Conservation (phyloP, 2,113 vertebrate genomes). For the Tyto alba region DNA sequence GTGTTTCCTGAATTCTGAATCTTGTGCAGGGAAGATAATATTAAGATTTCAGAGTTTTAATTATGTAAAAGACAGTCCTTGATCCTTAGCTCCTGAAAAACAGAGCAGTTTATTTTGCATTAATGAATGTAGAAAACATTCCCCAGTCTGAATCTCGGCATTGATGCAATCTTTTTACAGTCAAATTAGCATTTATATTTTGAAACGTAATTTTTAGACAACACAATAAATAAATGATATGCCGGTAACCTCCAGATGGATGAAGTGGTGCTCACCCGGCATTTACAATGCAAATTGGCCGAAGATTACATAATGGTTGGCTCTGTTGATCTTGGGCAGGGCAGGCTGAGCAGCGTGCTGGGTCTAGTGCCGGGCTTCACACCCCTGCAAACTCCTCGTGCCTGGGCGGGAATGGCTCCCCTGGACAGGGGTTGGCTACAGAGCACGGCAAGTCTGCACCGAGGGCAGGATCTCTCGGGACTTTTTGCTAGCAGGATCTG, state of each 20-base stretch:
- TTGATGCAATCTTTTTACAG: not conserved
- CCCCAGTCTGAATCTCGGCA: not conserved
- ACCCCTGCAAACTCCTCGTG: not conserved
- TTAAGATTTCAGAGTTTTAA: constrained; percentile 54
- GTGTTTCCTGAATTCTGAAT: constrained; percentile 42
- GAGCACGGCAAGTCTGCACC: not conserved
- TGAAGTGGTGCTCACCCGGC: rapidly evolving
- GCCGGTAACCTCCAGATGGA: not conserved
- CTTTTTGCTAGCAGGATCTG: not conserved
- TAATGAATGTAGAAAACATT: constrained; percentile 34
- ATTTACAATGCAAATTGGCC: not conserved
- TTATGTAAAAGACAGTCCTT: constrained; percentile 40
- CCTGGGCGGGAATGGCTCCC: not conserved
- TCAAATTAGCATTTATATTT: constrained; percentile 59
- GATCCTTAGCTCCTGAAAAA: constrained; percentile 29
- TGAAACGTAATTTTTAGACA: constrained; percentile 32
- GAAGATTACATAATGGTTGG: not conserved
- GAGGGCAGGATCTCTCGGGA: not conserved
- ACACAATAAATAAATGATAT: not conserved
- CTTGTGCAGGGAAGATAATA: constrained; percentile 40
- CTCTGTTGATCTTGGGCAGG: not conserved
- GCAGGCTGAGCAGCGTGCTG: not conserved
- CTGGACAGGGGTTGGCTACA: not conserved
- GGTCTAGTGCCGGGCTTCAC: not conserved
- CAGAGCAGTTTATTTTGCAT: constrained; percentile 38